These are phyloP conservation scores for Nephila pilipes DNA, from an alignment of 1,140 invertebrate species.

Conservation along the genomic window DNA sequence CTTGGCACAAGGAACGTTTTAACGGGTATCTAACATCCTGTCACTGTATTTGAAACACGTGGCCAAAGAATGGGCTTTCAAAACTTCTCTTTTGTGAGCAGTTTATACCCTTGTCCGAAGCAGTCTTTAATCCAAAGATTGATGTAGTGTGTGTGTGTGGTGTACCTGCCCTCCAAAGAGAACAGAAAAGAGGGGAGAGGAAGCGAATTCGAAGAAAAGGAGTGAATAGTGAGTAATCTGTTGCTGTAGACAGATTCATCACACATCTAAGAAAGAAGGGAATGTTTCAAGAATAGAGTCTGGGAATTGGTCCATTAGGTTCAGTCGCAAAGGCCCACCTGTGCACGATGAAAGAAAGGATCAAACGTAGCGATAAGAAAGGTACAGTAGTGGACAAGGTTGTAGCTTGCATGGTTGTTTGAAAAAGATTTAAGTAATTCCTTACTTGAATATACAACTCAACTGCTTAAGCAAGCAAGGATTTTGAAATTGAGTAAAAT, in stretches of 20 bases:
- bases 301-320: slow-evolving; percentile 48
- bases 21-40: not conserved
- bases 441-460: too few species aligned
- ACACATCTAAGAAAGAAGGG: not conserved
- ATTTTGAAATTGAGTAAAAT: too few species aligned
- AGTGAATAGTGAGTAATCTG: not conserved
- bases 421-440: too few species aligned
- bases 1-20: not conserved
- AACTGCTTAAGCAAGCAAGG: too few species aligned
- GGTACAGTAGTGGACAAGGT: not conserved
- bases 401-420: not conserved
- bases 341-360: not conserved
- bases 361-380: not conserved
- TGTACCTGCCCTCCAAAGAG: not conserved
- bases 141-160: slow-evolving; percentile 28
- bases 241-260: not conserved
- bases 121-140: not conserved
- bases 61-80: slow-evolving; percentile 10
- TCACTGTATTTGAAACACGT: not conserved
- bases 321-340: not conserved
- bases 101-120: not conserved
- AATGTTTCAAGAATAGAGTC: slow-evolving; percentile 38
- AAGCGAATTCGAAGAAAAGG: not conserved
- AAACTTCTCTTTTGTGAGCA: not conserved
- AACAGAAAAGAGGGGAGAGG: not conserved